Conservation (phyloP, 2,888 invertebrate species). For the Pristionchus exspectatus region DNA sequence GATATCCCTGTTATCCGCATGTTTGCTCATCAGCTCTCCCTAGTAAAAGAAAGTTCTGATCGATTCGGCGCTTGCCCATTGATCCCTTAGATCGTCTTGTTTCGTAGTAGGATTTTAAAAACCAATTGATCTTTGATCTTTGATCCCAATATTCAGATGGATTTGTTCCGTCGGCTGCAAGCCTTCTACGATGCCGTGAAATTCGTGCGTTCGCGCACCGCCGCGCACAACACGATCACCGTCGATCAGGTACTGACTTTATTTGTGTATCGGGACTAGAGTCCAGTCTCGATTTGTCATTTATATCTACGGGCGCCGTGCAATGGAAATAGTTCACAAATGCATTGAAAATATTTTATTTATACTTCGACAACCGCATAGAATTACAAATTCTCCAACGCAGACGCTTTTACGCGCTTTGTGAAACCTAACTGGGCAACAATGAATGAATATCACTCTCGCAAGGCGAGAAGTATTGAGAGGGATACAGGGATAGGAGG, state of each 20-base stretch:
- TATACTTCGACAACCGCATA: not conserved
- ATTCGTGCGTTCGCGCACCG: conserved; percentile 59
- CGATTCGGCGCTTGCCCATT: too few species aligned
- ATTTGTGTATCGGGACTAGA: not conserved
- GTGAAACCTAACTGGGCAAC: not conserved
- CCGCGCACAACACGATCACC: conserved; percentile 59
- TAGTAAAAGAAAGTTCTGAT: not conserved
- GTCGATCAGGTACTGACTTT: conserved; percentile 57
- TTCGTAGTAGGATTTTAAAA: not conserved
- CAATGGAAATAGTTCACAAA: too few species aligned
- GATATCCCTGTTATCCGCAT: too few species aligned
- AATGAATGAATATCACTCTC: not conserved
- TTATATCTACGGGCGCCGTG: too few species aligned
- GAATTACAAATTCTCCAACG: not conserved
- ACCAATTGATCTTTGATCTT: conserved; percentile 15
- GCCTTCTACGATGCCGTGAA: conserved; percentile 74
- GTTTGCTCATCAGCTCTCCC: not conserved
- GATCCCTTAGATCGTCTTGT: too few species aligned
- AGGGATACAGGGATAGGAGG: not conserved
- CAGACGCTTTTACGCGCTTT: not conserved
- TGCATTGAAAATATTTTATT: too few species aligned
- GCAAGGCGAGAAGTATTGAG: not conserved
- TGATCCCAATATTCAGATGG: conserved; percentile 60
- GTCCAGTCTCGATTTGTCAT: too few species aligned
- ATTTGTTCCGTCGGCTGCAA: conserved; percentile 71